Evolutionary conservation across 2,888 invertebrate genomes (phyloP), one percentile per base, ranked within the genome.

Genomic region (Podotricha telesiphe): DNA sequence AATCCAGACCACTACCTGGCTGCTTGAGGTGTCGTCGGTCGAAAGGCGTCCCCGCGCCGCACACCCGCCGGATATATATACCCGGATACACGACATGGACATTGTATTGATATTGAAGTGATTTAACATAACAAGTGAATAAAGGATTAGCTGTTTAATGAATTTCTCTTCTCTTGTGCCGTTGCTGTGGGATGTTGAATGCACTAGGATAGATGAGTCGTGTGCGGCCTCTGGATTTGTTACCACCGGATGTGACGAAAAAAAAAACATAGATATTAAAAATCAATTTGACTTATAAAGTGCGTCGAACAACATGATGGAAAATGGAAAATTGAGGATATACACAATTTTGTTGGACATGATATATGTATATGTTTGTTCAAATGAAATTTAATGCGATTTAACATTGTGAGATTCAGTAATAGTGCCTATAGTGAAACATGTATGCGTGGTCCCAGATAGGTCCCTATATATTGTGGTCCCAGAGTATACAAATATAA

Each of bases 181-280:
- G 28, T 20, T 10, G 8, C 17, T n/a, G 8, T n/a, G 17, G 53
- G 53, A 34, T 34, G 3, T 13, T 42, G 42, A 13, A 13, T 11
- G 13, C 2, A 42, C 13, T 11, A 13, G 42, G 8, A 37, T 37
- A 8, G 8, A 8, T 7, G 28, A 28, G 15, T 28, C 28, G 51
- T 53, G 51, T 28, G 28, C 8, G 53, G 28, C 53, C 28, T 53
- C 28, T 55, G 53, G 10, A 55, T 28, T 55, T 42, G 37, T 28
- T 53, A 8, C 28, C 8, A 37, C 42, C 53, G 53, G 53, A 55
- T 15, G 6, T 55, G 34, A 55, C 53, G 28, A 17, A 55, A n/a
- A 28, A 8, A 17, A 55, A n/a, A 28, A 8, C 4, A 42, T 42
- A n/a, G 28, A 53, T 53, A 51, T 2, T 15, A 15, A 11, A 13